Conservation (phyloP, 2,113 vertebrate genomes). For the Isichthys henryi region DNA sequence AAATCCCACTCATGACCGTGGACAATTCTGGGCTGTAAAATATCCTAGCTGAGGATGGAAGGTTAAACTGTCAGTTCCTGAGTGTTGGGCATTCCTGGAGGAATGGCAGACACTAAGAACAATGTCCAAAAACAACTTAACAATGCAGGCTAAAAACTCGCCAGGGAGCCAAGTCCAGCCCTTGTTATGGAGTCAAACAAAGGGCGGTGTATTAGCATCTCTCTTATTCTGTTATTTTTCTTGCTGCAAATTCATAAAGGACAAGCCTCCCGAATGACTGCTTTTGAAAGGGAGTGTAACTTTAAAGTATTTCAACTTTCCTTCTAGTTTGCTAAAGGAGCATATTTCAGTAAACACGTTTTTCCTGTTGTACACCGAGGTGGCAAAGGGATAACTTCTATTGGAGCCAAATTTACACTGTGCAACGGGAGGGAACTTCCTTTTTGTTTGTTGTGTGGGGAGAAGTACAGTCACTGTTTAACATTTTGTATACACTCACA, state of each 20-base stretch:
- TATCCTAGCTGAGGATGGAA: conserved; percentile 4
- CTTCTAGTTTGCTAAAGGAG: conserved; percentile 41
- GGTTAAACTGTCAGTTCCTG: conserved; percentile 24
- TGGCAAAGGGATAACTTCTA: conserved; percentile 61
- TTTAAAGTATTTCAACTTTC: background rate
- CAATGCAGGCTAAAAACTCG: conserved; percentile 14
- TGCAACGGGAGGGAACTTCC: conserved; percentile 14
- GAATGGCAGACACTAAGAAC: conserved; percentile 18
- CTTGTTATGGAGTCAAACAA: conserved; percentile 16
- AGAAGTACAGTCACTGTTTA: background rate
- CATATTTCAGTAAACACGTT: conserved; percentile 46
- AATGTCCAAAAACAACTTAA: conserved; percentile 19
- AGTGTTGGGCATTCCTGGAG: conserved; percentile 12
- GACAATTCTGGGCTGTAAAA: background rate
- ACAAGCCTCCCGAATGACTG: background rate
- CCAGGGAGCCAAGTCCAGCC: conserved; percentile 9
- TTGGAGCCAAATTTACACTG: conserved; percentile 27
- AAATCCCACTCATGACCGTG: background rate
- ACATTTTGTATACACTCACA: background rate
- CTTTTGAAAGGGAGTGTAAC: background rate
- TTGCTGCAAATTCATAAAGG: background rate
- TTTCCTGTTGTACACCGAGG: conserved; percentile 62
- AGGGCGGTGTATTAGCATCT: background rate
- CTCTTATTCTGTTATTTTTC: conserved; percentile 6
- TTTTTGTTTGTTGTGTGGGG: background rate